phyloP scores from a whole-genome alignment of 2,797 vertebrate species.

The Ficedula albicollis region DNA sequence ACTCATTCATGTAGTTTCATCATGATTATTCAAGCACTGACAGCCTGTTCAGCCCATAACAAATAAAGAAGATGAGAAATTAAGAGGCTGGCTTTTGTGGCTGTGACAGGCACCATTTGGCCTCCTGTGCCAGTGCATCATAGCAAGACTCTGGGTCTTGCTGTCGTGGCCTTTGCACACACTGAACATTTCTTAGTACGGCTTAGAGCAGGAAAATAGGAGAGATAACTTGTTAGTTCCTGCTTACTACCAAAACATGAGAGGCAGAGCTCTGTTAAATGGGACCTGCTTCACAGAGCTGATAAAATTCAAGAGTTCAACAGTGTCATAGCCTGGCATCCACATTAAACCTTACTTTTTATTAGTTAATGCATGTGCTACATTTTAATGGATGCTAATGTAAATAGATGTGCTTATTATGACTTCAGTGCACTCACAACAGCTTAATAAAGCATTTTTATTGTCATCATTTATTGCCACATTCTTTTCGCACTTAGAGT shows the following conservation, averaged over 20 bases:
- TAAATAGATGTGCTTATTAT: conserved; percentile 65
- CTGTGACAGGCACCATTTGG: neutral
- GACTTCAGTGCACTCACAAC: conserved; percentile 49
- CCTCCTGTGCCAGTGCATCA: neutral
- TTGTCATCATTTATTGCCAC: conserved; percentile 63
- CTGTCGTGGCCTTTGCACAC: accelerated
- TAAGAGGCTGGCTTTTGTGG: neutral
- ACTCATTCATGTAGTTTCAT: conserved; percentile 49
- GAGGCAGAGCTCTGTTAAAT: neutral
- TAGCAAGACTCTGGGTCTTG: neutral
- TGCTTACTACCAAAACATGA: neutral
- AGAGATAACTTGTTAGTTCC: neutral
- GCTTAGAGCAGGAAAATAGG: neutral
- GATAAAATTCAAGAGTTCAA: conserved; percentile 51
- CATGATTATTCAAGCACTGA: conserved; percentile 7
- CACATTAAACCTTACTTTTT: conserved; percentile 47
- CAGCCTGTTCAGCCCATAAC: neutral
- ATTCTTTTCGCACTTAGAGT: conserved; percentile 47
- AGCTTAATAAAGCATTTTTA: conserved; percentile 62
- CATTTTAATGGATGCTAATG: conserved; percentile 59
- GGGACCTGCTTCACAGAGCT: neutral
- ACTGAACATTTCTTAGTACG: neutral
- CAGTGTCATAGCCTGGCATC: conserved; percentile 24
- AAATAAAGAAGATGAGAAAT: conserved; percentile 9
- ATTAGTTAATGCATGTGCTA: conserved; percentile 12